Percentiles rank a stretch among this genome's conserved stretches.
phyloP scores from a whole-genome alignment of 2,888 invertebrate genomes.

The Acronicta leporina region DNA sequence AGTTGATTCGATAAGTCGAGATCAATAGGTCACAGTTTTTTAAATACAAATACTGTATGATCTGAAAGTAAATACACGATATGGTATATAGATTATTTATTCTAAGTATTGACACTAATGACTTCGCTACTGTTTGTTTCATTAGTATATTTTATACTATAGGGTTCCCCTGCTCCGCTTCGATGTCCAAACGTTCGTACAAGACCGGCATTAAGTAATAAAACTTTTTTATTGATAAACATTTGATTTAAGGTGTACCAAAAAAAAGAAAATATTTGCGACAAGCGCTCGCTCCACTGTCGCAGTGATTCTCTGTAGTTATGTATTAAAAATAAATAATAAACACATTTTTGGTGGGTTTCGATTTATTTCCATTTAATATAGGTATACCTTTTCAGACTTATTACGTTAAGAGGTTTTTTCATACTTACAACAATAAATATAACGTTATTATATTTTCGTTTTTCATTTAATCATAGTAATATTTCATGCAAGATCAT shows the following conservation, averaged over 20 bases:
- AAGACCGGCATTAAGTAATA: conserved; percentile 55
- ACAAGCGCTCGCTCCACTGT: conserved; percentile 65
- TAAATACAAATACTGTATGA: conserved; percentile 45
- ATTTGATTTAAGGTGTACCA: conserved; percentile 79
- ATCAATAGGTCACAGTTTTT: conserved; percentile 47
- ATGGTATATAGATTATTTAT: conserved; percentile 51
- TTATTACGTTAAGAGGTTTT: conserved; percentile 31
- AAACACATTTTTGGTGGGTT: conserved; percentile 62
- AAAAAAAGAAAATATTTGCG: conserved; percentile 68
- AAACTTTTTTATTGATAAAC: conserved; percentile 61
- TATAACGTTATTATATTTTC: conserved; percentile 28
- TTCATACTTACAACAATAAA: conserved; percentile 40
- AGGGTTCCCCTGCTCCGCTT: conserved; percentile 55
- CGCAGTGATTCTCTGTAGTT: conserved; percentile 83
- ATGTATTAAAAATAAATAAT: conserved; percentile 84
- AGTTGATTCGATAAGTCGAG: conserved; percentile 27
- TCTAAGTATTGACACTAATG: conserved; percentile 42
- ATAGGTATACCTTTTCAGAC: conserved; percentile 19
- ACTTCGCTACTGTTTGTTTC: conserved; percentile 41
- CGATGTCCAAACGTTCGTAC: conserved; percentile 61
- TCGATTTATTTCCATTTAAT: conserved; percentile 44
- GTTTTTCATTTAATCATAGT: conserved; percentile 24
- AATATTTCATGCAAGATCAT: neutral
- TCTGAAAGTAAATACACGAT: conserved; percentile 50
- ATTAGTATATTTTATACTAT: conserved; percentile 35